Base-by-base conservation (phyloP, 2,797 vertebrate genomes). In the Acestrorhynchus altus region DNA sequence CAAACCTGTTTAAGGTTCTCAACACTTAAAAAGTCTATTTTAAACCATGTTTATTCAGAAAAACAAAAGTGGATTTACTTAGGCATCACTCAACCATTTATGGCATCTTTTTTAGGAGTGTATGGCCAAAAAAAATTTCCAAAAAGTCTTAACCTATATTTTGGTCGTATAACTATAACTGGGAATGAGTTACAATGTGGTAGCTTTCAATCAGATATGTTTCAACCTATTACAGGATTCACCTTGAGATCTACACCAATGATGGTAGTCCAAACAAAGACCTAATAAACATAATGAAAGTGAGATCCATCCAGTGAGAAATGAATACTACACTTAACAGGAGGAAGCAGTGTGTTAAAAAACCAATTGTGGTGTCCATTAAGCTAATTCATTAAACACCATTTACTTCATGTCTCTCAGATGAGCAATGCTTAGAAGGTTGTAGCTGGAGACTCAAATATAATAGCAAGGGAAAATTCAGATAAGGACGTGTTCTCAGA, bases 331-430 rank as follows among this genome's bases (percentile, higher is more conserved):
- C 90, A 81, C 89, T 90, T 94, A 94, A 94, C 87, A 1, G 0
- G 85, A 94, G 93, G 93, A 95, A 94, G 85, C 92, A 90, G 86
- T 52, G 86, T 0, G 67, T 90, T 93, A 90, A 91, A 90, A 92
- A 92, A 91, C 91, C 90, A 93, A 92, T 93, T 92, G 93, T 87
- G 71, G 92, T 92, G 92, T 94, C 92, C 92, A 94, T 94, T 94
- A 94, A 89, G 87, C 87, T 93, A 92, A 94, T 94, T 94, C 92
- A 94, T 94, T 94, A 93, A 94, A 91, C 85, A 89, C 89, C 89
- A 87, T 93, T 93, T 93, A 92, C 89, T 90, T 91, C 89, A 88
- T 91, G 87, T 90, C 89, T 88, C 88, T 90, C 90, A 92, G 88
- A 88, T 86, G 91, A 90, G 87, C 91, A 91, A 93, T 93, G 90